Evolutionary conservation across 2,113 vertebrate species (phyloP), one percentile per base, ranked within the genome.

Genomic region (Felis chaus): DNA sequence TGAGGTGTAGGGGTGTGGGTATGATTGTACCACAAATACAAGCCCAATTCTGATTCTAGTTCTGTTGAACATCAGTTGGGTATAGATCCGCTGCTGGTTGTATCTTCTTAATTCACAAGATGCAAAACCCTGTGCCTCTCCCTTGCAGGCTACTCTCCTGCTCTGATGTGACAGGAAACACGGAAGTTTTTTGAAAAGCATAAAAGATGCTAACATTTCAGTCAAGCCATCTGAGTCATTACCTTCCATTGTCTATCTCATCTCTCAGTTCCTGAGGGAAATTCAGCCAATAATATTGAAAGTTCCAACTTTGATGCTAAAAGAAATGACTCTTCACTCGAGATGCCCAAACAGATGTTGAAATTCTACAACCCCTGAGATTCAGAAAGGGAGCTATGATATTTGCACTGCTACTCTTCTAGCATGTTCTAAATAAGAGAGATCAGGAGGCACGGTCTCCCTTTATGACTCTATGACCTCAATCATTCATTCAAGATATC

Each of bases 171-270:
- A 76, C 27, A 74, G 69, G 45, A 21, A 39, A 66, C 61, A 78
- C 31, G 6, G 68, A 86, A 33, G 1, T 80, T 95, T 23, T 88
- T 68, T 88, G 57, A 91, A 61, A 92, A 89, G 18, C n/a, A 76
- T 27, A 21, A 89, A 80, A 29, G 1, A 48, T 71, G 39, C 10
- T 45, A 63, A 45, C 57, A 82, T 48, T 82, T 90, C 61, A 36
- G 63, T 81, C 21, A 81, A 45, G 4, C 11, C 18, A 21, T 65
- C 4, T 33, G 76, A 65, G 41, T 48, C 23, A 55, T 82, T 65
- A 31, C 8, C 57, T 91, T 84, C 27, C 19, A 65, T 29, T 36
- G 50, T 19, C 15, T 74, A 33, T 21, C 25, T 57, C 21, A 5
- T 29, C 23, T 93, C 74, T 85, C 94, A 31, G 15, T 41, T 88